phyloP scores from a whole-genome alignment of 2,888 invertebrate genomes.

The Eristalinus aeneus region DNA sequence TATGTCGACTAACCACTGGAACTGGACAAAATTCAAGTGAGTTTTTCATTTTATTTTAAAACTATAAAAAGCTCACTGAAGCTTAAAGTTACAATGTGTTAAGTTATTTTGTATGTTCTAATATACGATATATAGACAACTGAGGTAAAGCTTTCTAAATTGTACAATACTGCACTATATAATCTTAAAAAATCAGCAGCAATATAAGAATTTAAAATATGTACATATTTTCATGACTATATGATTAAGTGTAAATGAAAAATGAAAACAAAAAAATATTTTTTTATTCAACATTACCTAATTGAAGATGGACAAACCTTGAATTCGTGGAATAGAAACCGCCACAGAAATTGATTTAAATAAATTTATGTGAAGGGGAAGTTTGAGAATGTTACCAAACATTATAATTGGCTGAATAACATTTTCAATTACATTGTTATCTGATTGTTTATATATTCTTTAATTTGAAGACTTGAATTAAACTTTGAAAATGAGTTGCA shows the following conservation, averaged over 20 bases:
- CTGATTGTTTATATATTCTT: too few species aligned
- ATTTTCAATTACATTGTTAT: too few species aligned
- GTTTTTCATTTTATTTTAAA: conserved; percentile 58
- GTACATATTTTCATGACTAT: conserved; percentile 1
- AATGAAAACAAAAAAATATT: background rate
- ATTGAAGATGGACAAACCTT: background rate
- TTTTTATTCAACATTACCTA: background rate
- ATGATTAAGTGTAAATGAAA: background rate
- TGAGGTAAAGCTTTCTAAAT: conserved; percentile 40
- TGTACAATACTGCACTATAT: conserved; percentile 20
- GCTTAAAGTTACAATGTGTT: conserved; percentile 37
- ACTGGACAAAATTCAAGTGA: conserved; percentile 51
- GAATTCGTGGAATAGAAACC: too few species aligned
- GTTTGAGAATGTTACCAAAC: too few species aligned
- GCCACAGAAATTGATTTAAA: too few species aligned
- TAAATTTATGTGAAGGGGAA: too few species aligned
- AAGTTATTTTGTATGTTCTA: conserved; percentile 27
- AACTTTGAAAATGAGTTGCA: too few species aligned
- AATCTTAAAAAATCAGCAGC: background rate
- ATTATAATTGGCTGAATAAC: too few species aligned
- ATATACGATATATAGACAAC: conserved; percentile 34
- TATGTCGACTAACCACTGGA: conserved; percentile 48
- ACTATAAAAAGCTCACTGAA: conserved; percentile 43
- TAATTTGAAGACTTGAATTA: too few species aligned
- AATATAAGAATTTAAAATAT: background rate